Conservation (phyloP, 2,888 invertebrate genomes). For the Balanococcus diminutus region DNA sequence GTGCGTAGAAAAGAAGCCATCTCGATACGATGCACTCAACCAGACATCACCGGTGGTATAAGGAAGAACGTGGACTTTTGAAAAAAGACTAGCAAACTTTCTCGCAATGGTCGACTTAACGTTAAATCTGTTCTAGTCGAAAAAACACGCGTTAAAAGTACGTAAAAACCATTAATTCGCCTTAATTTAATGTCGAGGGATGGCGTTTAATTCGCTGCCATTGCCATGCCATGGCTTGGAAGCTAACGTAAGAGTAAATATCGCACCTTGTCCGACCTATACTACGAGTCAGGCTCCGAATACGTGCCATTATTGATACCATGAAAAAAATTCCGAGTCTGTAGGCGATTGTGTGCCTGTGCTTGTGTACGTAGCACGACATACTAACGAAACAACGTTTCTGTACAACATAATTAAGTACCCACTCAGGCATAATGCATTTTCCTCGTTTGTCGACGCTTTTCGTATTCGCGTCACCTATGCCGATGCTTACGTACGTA, state of each 20-base stretch:
- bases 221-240: not conserved
- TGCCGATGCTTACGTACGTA: not conserved
- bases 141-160: constrained; percentile 41
- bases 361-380: not conserved
- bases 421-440: constrained; percentile 40
- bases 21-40: not conserved
- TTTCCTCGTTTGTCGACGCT: constrained; percentile 38
- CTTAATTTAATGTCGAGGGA: constrained; percentile 19
- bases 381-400: constrained; percentile 9
- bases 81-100: not conserved
- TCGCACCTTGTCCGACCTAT: not conserved
- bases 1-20: not conserved
- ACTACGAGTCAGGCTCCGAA: not conserved
- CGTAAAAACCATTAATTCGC: constrained; percentile 21
- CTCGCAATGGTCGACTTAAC: constrained; percentile 13
- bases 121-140: constrained; percentile 34
- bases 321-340: not conserved
- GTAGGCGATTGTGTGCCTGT: not conserved
- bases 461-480: not conserved
- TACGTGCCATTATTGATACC: not conserved
- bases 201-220: not conserved
- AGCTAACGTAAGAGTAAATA: too few relatives aligned
- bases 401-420: constrained; percentile 20
- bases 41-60: not conserved
- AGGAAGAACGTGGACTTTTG: too few relatives aligned